Base-by-base conservation (phyloP, 2,113 vertebrate genomes). In the Saccopteryx leptura region DNA sequence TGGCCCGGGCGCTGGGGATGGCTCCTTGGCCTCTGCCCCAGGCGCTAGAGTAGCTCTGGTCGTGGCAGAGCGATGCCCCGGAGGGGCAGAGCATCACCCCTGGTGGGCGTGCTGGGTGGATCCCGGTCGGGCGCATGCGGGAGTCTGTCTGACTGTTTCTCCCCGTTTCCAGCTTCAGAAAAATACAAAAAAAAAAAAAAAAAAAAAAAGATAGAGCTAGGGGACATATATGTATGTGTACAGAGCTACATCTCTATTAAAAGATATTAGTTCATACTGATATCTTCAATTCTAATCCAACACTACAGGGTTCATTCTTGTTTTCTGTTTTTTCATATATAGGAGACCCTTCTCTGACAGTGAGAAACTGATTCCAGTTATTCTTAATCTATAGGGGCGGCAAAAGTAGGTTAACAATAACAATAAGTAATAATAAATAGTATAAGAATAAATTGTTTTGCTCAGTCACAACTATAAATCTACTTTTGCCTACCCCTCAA, bases 191-290 rank as follows among this genome's bases (percentile, higher is more conserved):
- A n/a, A n/a, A n/a, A n/a, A n/a, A n/a, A n/a, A n/a, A n/a, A n/a
- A n/a, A n/a, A n/a, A n/a, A n/a, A n/a, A n/a, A 31, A 76, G 74
- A 15, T 92, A 24, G 71, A 80, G 61, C 26, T 89, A 78, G 83
- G 33, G 15, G 69, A n/a, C 88, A 31, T 63, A 3, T 91, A 19
- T 71, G 19, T 69, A 10, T 75, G 28, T 86, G 3, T 65, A 17
- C 56, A 69, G 10, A 54, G 28, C 52, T 87, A 50, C n/a, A 28
- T 76, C 24, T 75, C 0, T 81, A 76, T 68, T 84, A 71, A 90
- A 94, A 65, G 23, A 17, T 48, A 68, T 28, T 84, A 61, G 71
- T 81, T 91, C 58, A 83, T 93, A 76, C 26, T 28, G 33, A 10
- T 81, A 15, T 7, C 14, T 97, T 91, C 14, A 71, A 14, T 96